These are phyloP conservation scores for Aphelenchoides bicaudatus DNA, from an alignment of 2,888 invertebrate species.

Conservation along the genomic window DNA sequence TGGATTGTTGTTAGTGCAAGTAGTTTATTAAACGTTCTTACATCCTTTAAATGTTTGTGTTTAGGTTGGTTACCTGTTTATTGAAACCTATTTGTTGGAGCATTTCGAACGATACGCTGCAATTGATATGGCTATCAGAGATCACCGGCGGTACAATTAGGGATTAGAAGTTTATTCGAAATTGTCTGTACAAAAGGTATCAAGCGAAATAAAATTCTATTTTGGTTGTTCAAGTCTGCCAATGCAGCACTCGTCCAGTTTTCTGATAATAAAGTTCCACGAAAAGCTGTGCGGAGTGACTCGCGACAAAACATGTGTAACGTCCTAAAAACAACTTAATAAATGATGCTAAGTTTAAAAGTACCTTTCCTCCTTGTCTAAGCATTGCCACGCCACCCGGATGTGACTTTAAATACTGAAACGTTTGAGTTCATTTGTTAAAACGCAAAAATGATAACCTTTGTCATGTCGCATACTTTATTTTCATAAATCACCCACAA, in stretches of 20 bases:
- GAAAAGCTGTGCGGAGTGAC: conserved; percentile 1
- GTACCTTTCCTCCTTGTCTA: conserved; percentile 2
- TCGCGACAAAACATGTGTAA: background rate
- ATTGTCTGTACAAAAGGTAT: background rate
- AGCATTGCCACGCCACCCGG: conserved; percentile 4
- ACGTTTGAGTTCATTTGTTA: background rate
- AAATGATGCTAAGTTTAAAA: background rate
- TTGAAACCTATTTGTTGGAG: conserved; percentile 41
- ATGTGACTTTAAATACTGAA: background rate
- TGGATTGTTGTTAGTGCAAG: conserved; percentile 45
- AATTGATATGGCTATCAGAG: background rate
- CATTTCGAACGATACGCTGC: conserved; percentile 33
- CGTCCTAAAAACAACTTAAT: background rate
- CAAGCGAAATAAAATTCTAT: background rate
- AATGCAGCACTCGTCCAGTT: background rate
- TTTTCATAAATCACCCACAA: conserved; percentile 1
- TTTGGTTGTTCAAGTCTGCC: background rate
- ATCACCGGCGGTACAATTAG: background rate
- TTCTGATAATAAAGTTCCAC: background rate
- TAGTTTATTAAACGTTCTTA: no score
- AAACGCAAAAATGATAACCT: background rate
- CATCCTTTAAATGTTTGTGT: no score
- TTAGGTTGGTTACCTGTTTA: conserved; percentile 43
- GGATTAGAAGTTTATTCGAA: background rate
- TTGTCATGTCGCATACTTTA: background rate